Evolutionary conservation across 2,888 invertebrate genomes (phyloP), one percentile per base, ranked within the genome.

Genomic region (Malachius bipustulatus): DNA sequence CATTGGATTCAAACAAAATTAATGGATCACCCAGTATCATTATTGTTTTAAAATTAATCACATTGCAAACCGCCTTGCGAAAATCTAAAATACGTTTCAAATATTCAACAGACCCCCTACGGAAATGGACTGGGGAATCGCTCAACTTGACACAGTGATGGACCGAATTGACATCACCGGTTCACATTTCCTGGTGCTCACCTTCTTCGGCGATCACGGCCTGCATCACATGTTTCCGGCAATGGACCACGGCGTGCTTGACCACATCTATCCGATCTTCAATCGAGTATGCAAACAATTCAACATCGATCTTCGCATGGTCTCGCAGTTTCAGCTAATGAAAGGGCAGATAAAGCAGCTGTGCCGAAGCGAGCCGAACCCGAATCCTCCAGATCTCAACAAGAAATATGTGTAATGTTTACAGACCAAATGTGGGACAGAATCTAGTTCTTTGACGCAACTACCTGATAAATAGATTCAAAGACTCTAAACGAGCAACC

Each of bases 151-250:
- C 51, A 73, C 84, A 0, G 67, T 82, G 0, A 73, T 79, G 33
- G 87, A 84, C 52, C 70, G 83, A 38, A 63, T 68, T 9, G 78
- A 83, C 43, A 65, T 78, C 34, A 73, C 74, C 14, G 72, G 75
- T 11, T 75, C 73, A 26, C 71, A 75, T 43, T 77, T 82, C 51
- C 61, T 81, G 43, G 73, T 74, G 1, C 56, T 85, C 32, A 79
- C 81, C 0, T 70, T 76, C 40, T 88, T 83, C 48, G 88, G 88
- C 0, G 77, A 82, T 40, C 88, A 89, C 54, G 69, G 70, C 0
- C 64, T 88, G 2, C 88, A 89, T 56, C 88, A 89, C 59, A 63
- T 88, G 14, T 79, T 88, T 48, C 88, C 88, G 1, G 81, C 83
- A 0, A 50, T 88, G 26, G 88, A 88, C 56, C 87, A 88, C 51